phyloP scores from a whole-genome alignment of 2,113 vertebrate genomes.

The Turdus rufiventris region DNA sequence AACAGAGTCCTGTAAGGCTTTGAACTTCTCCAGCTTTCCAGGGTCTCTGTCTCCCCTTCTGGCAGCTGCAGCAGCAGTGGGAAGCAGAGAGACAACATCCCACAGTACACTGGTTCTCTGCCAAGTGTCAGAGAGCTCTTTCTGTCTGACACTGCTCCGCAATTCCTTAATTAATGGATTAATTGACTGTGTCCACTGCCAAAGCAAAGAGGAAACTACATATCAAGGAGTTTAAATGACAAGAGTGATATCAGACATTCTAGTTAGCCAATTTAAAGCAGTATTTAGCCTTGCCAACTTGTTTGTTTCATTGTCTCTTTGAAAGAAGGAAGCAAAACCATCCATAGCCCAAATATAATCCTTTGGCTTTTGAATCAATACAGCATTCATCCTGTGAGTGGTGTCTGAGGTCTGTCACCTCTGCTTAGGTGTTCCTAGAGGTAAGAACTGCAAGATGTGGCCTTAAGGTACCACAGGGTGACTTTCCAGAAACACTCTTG shows the following conservation, averaged over 20 bases:
- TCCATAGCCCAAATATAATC: neutral
- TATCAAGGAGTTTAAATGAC: neutral
- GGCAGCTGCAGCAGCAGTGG: neutral
- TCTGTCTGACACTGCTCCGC: neutral
- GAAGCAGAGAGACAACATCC: neutral
- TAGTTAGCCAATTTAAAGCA: neutral
- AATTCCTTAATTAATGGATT: neutral
- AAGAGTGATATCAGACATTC: neutral
- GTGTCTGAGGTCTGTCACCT: neutral
- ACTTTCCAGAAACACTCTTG: neutral
- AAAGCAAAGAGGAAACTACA: neutral
- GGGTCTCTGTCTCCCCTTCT: neutral
- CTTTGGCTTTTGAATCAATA: neutral
- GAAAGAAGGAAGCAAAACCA: neutral
- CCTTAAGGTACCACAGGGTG: neutral
- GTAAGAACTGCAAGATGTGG: neutral
- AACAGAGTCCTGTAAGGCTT: neutral
- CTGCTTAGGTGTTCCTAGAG: neutral
- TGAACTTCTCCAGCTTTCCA: neutral
- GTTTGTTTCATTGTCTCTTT: neutral
- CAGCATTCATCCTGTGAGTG: neutral
- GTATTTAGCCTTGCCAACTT: neutral
- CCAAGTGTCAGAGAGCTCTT: neutral
- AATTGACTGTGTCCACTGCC: neutral
- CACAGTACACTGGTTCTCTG: neutral